phyloP scores from a whole-genome alignment of 2,113 vertebrate species.

The Xyliphius kryptos region DNA sequence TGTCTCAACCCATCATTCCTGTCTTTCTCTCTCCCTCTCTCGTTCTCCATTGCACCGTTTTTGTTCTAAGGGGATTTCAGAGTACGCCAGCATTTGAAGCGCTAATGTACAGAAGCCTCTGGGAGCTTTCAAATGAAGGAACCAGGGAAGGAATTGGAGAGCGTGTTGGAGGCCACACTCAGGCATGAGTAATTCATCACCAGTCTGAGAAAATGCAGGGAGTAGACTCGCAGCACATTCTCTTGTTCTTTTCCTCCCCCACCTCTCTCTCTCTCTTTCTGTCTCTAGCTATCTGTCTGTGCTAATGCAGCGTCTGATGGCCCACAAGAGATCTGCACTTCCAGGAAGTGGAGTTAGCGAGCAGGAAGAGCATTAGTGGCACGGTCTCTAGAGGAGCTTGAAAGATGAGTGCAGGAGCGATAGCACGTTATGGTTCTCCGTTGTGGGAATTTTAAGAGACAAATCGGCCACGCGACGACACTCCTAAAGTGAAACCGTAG shows the following conservation, averaged over 20 bases:
- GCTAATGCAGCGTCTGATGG: conserved; percentile 69
- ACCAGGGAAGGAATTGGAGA: conserved; percentile 17
- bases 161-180: conserved; percentile 21
- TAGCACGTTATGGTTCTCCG: conserved; percentile 5
- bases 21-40: conserved; percentile 39
- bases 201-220: conserved; percentile 29
- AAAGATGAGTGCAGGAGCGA: conserved; percentile 45
- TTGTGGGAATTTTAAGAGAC: conserved; percentile 4
- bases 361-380: conserved; percentile 66
- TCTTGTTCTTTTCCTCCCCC: not conserved
- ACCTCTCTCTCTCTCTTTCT: not conserved
- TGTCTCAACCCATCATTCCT: conserved; percentile 23
- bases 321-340: conserved; percentile 56
- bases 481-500: not conserved
- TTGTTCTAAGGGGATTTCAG: conserved; percentile 5
- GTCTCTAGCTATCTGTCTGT: conserved; percentile 39
- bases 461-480: conserved; percentile 6
- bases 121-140: conserved; percentile 24
- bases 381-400: conserved; percentile 50
- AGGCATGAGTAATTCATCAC: conserved; percentile 71
- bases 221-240: not conserved
- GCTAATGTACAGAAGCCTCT: conserved; percentile 34
- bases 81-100: conserved; percentile 58
- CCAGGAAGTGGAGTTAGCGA: conserved; percentile 65
- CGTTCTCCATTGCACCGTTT: conserved; percentile 44